Base-by-base conservation (phyloP, 2,888 invertebrate species). In the Spisula subtruncata region DNA sequence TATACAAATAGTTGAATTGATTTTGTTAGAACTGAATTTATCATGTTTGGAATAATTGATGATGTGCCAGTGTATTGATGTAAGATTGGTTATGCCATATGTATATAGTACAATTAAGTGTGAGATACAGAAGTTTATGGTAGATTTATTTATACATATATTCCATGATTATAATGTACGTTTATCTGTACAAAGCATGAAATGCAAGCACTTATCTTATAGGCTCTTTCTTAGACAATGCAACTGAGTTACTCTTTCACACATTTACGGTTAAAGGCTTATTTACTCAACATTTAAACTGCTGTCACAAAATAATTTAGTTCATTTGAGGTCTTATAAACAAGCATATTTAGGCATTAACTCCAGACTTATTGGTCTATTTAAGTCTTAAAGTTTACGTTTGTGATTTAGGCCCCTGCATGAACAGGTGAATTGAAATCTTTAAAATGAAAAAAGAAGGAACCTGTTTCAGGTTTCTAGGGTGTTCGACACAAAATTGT, bases 171-270 rank as follows among this genome's bases (percentile, higher is more conserved):
- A 25, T 25, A 66, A 25, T n/a, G n/a, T 66, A 66, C n/a, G n/a
- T 56, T 18, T 56, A 71, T 25, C 12, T 75, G 75, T 75, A 75
- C 32, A 75, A 35, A 75, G 75, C 75, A 75, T 75, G 1, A 16
- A 75, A 75, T 75, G 75, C 75, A 75, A 32, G 32, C 75, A 32
- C 25, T 75, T n/a, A 66, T 66, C 25, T 66, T 66, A 66, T 66
- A 66, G 25, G 25, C 1, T n/a, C n/a, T 66, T 66, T 60, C 18
- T 56, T 56, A n/a, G 20, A 56, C 56, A 56, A 56, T 56, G 56
- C 5, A 56, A 56, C 18, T 56, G n/a, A n/a, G n/a, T n/a, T n/a
- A n/a, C n/a, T 18, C 4, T 56, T 56, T 56, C 5, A 56, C 56
- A 56, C n/a, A 5, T 41, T 2, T 41, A 41, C 41, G 41, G 41